Base-by-base conservation (phyloP, 2,888 invertebrate genomes). In the Cynaeus angustus region DNA sequence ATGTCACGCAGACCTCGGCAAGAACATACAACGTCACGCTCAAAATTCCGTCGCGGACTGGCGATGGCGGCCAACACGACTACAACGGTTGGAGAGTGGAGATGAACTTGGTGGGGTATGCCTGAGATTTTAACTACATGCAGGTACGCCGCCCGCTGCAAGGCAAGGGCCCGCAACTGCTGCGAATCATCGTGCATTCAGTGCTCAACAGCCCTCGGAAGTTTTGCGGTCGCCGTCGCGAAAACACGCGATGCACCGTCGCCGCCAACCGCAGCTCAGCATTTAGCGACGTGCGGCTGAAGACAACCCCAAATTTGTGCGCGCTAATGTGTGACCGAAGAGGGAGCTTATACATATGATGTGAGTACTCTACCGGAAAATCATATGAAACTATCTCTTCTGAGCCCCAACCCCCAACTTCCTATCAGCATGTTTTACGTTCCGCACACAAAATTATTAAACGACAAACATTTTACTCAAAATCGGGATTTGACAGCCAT, bases 71-170 rank as follows among this genome's bases (percentile, higher is more conserved):
- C 70, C 68, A 61, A 48, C 59, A 58, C 38, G 37, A 55, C 61
- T 52, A 70, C 62, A 38, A 56, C 50, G 52, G 69, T 30, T 55
- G 52, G 71, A 71, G 67, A 68, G 53, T 59, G 64, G 68, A 71
- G 71, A 71, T 71, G 71, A 71, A 67, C 68, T 64, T 71, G 71
- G 71, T 71, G 71, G 71, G 71, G 71, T 33, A 59, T 55, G 53
- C 58, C 53, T 65, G 70, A 61, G 59, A 52, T 68, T 56, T 68
- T 52, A 62, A 68, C 68, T 65, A 53, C 65, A 65, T 65, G 65
- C 65, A 65, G 65, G 65, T 65, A 64, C 66, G 48, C 66, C 56
- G 58, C 58, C 58, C 66, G 66, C 56, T 58, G 28, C 55, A 55
- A 56, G 56, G 59, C 45, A 65, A 65, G 65, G 65, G 65, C 53